A percentile compares a stretch with the other conserved stretches of the same genome.
phyloP scores from a whole-genome alignment of 2,888 invertebrate genomes.

The Drosophila mayaguana region DNA sequence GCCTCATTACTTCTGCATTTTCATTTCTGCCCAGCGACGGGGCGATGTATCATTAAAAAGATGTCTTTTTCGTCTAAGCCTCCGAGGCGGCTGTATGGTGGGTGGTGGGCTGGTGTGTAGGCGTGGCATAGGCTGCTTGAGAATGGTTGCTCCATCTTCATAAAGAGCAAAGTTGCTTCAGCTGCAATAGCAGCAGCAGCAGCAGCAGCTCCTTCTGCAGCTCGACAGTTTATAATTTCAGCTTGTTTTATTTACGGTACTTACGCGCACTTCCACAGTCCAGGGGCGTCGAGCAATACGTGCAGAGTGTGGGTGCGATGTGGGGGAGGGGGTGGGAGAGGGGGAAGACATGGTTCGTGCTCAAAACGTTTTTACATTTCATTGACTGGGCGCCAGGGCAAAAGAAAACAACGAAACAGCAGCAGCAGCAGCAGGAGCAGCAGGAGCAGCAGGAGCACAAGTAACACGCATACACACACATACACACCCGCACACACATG shows the following conservation, averaged over 20 bases:
- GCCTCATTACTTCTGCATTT: slow-evolving; percentile 67
- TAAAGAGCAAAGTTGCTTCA: slow-evolving; percentile 27
- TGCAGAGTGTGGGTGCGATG: not conserved
- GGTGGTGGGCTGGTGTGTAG: not conserved
- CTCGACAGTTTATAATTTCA: slow-evolving; percentile 63
- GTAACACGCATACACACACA: slow-evolving; percentile 8
- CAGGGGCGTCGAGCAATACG: not conserved
- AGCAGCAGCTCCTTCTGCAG: slow-evolving; percentile 9
- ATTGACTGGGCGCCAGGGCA: slow-evolving; percentile 64
- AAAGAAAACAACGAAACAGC: slow-evolving; percentile 46
- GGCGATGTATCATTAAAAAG: slow-evolving; percentile 68
- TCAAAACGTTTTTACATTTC: slow-evolving; percentile 79
- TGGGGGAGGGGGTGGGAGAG: not conserved
- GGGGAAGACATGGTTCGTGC: slow-evolving; percentile 72
- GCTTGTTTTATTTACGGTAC: slow-evolving; percentile 75
- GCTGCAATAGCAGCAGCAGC: slow-evolving; percentile 7
- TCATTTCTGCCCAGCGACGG: slow-evolving; percentile 28
- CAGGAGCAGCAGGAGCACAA: slow-evolving; percentile 14
- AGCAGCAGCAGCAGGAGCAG: slow-evolving; percentile 15
- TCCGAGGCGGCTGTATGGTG: not conserved
- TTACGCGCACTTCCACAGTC: slow-evolving; percentile 62
- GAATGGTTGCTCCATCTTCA: slow-evolving; percentile 36
- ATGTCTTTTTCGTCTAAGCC: slow-evolving; percentile 45
- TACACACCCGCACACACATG: slow-evolving; percentile 47
- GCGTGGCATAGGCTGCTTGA: slow-evolving; percentile 13